Evolutionary conservation across 2,888 invertebrate species (phyloP).

Genomic region (Branchipolynoe longqiensis): DNA sequence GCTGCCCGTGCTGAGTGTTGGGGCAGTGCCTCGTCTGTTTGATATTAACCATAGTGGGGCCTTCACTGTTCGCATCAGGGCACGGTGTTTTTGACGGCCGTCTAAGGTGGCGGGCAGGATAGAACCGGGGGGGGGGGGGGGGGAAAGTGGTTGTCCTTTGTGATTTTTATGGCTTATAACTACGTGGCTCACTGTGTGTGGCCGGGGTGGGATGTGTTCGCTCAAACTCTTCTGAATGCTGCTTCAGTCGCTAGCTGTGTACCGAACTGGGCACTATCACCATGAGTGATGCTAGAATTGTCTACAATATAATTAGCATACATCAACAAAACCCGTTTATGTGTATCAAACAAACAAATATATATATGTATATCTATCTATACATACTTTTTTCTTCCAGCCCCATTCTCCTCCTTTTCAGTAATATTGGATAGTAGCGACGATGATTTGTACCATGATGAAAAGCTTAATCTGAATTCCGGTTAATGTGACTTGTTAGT

Average conservation of each 20-base stretch:
- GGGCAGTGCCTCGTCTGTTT: too few species aligned
- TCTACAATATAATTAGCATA: too few species aligned
- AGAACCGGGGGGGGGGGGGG: neutral
- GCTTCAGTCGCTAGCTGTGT: slow-evolving; percentile 3
- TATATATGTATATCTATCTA: neutral
- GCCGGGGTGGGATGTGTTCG: neutral
- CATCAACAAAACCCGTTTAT: neutral
- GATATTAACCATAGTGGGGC: too few species aligned
- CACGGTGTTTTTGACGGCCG: too few species aligned
- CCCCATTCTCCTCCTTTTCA: too few species aligned
- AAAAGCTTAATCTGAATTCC: too few species aligned
- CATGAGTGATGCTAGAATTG: too few species aligned
- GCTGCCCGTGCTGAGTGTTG: too few species aligned
- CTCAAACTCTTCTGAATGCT: neutral
- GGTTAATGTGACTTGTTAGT: too few species aligned
- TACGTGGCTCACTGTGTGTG: neutral
- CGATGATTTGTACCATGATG: too few species aligned
- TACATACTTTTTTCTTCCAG: neutral
- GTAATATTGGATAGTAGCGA: too few species aligned
- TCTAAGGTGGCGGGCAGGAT: neutral
- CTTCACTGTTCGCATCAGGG: too few species aligned
- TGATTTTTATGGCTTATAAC: neutral
- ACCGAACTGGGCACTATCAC: neutral
- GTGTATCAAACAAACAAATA: neutral
- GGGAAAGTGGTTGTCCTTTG: neutral